Evolutionary conservation across 2,797 vertebrate species (phyloP).

Genomic region (Chloroceryle amazona): DNA sequence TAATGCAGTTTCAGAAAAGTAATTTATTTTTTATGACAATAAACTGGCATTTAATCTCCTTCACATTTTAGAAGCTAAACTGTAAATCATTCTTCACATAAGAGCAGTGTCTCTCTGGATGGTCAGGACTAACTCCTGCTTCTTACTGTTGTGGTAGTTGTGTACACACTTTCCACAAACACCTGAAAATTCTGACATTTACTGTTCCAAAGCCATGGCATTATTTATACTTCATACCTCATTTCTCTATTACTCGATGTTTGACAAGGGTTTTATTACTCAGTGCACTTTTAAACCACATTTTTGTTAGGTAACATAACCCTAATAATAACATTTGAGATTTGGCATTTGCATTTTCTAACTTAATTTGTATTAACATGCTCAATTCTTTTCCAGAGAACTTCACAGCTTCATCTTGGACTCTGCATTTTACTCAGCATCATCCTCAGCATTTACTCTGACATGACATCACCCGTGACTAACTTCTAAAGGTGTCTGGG

Average conservation of each 20-base stretch:
- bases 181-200: not conserved
- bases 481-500: not conserved
- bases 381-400: not conserved
- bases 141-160: not conserved
- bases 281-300: not conserved
- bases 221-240: not conserved
- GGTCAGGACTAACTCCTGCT: not conserved
- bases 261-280: not conserved
- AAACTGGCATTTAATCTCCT: slow-evolving; percentile 25
- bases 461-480: not conserved
- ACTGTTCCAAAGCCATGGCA: slow-evolving; percentile 7
- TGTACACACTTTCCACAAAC: not conserved
- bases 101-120: not conserved
- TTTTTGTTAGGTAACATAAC: not conserved
- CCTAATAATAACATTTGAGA: not conserved
- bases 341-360: not conserved
- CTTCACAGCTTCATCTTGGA: not conserved
- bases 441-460: not conserved
- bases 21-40: not conserved
- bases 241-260: not conserved
- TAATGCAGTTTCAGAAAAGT: not conserved
- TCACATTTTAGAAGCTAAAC: not conserved
- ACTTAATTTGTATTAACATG: not conserved
- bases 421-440: not conserved
- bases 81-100: not conserved